Conservation (phyloP, 2,797 vertebrate genomes). For the Microctenopoma lineatum region DNA sequence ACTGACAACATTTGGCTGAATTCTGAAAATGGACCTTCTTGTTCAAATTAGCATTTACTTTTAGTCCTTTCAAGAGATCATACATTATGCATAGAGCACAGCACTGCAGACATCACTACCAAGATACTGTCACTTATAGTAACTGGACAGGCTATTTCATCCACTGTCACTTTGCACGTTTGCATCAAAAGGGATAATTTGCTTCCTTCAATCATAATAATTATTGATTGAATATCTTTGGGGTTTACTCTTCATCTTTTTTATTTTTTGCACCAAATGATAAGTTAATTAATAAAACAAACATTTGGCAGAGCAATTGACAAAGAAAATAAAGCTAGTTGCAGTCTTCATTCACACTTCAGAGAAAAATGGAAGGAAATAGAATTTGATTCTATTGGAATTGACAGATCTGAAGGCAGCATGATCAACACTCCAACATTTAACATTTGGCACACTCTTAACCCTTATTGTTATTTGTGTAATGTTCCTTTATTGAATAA, state of each 20-base stretch:
- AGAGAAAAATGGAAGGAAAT: neutral
- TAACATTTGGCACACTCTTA: constrained; percentile 22
- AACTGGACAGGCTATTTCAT: no score
- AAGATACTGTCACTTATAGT: no score
- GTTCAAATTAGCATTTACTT: neutral
- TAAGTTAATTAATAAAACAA: neutral
- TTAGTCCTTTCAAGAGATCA: no score
- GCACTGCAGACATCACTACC: no score
- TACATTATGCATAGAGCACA: no score
- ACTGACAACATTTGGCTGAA: neutral
- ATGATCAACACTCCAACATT: constrained; percentile 6
- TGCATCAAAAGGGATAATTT: neutral
- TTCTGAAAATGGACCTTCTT: neutral
- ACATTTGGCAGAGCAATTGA: neutral
- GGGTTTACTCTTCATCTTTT: neutral
- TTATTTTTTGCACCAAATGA: no score
- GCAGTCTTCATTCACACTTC: neutral
- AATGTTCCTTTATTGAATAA: constrained; percentile 38
- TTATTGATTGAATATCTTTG: neutral
- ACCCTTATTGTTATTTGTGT: constrained; percentile 27
- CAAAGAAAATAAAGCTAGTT: neutral
- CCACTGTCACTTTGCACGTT: neutral
- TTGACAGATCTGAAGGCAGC: neutral
- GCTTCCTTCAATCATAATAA: neutral
- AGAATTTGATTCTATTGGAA: neutral